Conservation (phyloP, 2,797 vertebrate species). For the Carapus acus region DNA sequence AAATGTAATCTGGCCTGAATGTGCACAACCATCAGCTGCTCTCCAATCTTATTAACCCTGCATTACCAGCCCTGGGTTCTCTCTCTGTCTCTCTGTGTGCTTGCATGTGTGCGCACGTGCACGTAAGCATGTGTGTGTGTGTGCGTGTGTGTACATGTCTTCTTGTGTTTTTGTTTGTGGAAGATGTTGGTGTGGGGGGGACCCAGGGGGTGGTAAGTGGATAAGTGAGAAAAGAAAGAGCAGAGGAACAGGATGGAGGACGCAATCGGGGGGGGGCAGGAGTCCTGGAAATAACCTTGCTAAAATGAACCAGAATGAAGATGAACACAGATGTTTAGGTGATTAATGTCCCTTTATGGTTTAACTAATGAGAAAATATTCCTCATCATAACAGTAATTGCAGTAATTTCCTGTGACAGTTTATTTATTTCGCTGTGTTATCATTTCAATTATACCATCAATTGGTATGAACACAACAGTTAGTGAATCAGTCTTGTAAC, state of each 20-base stretch:
- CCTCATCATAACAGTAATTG: conserved; percentile 41
- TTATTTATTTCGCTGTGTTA: conserved; percentile 30
- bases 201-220: conserved; percentile 55
- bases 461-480: conserved; percentile 3
- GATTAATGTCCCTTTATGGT: conserved; percentile 47
- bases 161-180: conserved; percentile 27
- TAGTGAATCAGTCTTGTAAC: neutral
- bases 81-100: conserved; percentile 15
- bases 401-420: conserved; percentile 37
- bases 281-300: conserved; percentile 10
- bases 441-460: conserved; percentile 22
- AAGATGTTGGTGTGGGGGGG: conserved; percentile 19
- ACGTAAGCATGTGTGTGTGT: conserved; percentile 30
- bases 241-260: conserved; percentile 36
- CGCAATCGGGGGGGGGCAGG: conserved; percentile 23
- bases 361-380: conserved; percentile 43
- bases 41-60: conserved; percentile 87
- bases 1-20: conserved; percentile 89
- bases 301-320: conserved; percentile 40
- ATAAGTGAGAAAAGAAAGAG: conserved; percentile 55
- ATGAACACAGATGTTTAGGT: conserved; percentile 45
- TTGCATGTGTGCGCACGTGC: conserved; percentile 27
- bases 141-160: conserved; percentile 10
- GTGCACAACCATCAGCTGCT: conserved; percentile 84
- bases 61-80: conserved; percentile 79